Evolutionary conservation across 2,113 vertebrate species (phyloP), one percentile per base, ranked within the genome.

Genomic region (Urocynchramus pylzowi): DNA sequence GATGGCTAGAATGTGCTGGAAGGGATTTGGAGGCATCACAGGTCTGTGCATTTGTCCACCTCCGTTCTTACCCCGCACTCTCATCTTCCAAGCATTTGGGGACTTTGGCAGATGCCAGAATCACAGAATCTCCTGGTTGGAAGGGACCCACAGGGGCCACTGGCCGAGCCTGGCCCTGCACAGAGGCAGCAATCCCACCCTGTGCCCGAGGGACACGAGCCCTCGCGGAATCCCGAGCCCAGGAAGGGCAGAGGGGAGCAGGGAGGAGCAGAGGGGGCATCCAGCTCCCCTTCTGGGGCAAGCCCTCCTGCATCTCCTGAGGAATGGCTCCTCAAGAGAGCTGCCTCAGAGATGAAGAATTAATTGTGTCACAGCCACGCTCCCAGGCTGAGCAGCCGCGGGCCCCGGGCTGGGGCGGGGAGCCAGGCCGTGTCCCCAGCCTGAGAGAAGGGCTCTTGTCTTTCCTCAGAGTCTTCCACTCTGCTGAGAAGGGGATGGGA

Each of bases 401-500:
- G 26, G 31, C 5, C 17, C 21, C 53, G 45, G 65, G 53, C 37
- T 65, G 23, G 2, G 18, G 39, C 1, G 52, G 12, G 57, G 85
- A 59, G 7, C 0, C 0, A 15, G 44, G 16, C 6, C 28, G 0
- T 41, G 64, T 63, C 50, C 49, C 27, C 9, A 27, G 45, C 31
- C 2, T 8, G 9, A 10, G 21, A 2, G 18, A 9, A 24, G 11
- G 24, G 27, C 0, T 13, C 11, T 24, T 7, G 0, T 5, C 20
- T 23, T 4, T 33, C 28, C 49, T 56, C 24, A 5, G 1, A 2
- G 6, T 0, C 0, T 13, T 7, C 13, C 18, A 1, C 7, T 1
- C 42, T 64, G 28, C 63, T 37, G 1, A 27, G 23, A 4, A 27
- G 33, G 7, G 28, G 61, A 2, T 33, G 27, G 63, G 7, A 16